Base-by-base conservation (phyloP, 2,888 invertebrate genomes). In the Odontocerum albicorne region DNA sequence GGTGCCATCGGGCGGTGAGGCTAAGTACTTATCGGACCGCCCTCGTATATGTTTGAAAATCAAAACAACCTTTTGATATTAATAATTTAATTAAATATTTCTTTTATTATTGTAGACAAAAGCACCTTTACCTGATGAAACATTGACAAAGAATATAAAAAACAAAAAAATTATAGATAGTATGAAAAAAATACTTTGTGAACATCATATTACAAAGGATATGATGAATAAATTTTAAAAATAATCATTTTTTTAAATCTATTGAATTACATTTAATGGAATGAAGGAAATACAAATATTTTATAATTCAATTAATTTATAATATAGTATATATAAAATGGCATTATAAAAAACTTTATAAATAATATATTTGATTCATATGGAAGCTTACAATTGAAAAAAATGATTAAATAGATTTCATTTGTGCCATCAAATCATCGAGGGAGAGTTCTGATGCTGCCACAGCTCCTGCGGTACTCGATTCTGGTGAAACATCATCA, bases 401-500 rank as follows among this genome's bases (percentile, higher is more conserved):
- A 16, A 6, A 38, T n/a, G n/a, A n/a, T n/a, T n/a, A n/a, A n/a
- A n/a, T n/a, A n/a, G 50, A 50, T 42, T 95, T 93, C 90, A 96
- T 90, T 73, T 92, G 87, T 58, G 87, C 88, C 92, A 95, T 95
- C 59, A 97, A 79, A 49, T 96, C 94, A 54, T 96, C 96, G 46
- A 97, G 78, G 60, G 87, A 90, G 2, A 84, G 72, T 55, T 82
- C 85, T 0, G 75, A 73, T 31, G 78, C 77, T 0, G 78, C 74
- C 38, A 74, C 74, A 4, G 73, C 74, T 8, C 71, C 74, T 1
- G 73, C 71, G 10, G 74, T 74, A 63, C 77, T 75, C 1, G 71
- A 71, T 44, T 75, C 72, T 0, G 73, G 74, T 27, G 75, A 72
- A 43, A 72, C 70, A 56, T 67, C 71, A 62, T 76, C 72, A 4